Conservation (phyloP, 2,888 invertebrate species). For the Rotaria sp. region DNA sequence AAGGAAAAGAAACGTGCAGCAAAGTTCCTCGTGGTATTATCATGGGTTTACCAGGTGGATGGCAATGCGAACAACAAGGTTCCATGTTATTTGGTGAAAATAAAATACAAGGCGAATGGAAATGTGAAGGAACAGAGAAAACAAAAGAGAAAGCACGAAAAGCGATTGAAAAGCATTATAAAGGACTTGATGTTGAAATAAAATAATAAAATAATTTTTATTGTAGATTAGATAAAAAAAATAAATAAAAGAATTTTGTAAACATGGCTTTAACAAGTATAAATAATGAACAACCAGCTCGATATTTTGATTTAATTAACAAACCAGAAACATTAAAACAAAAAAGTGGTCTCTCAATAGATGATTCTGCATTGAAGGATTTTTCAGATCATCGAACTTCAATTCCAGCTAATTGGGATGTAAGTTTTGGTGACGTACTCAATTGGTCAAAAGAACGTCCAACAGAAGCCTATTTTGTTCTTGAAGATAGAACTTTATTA, state of each 20-base stretch:
- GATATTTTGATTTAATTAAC: constrained; percentile 23
- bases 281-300: background rate
- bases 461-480: background rate
- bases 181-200: constrained; percentile 5
- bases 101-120: background rate
- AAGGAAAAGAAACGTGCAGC: background rate
- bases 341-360: background rate
- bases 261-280: background rate
- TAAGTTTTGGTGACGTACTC: background rate
- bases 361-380: background rate
- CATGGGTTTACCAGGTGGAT: background rate
- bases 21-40: background rate
- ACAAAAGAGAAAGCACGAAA: background rate
- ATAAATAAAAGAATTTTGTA: background rate
- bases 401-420: background rate
- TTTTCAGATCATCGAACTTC: background rate
- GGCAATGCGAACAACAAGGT: constrained; percentile 9
- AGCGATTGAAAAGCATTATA: constrained; percentile 6
- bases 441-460: background rate
- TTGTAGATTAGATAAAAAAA: background rate
- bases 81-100: too few relatives aligned
- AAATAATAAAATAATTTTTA: background rate
- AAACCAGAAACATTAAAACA: constrained; percentile 14
- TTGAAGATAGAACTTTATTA: background rate
- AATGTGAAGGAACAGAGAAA: background rate